Evolutionary conservation across 2,797 vertebrate genomes (phyloP), one percentile per base, ranked within the genome.

Genomic region (Takifugu rubripes): DNA sequence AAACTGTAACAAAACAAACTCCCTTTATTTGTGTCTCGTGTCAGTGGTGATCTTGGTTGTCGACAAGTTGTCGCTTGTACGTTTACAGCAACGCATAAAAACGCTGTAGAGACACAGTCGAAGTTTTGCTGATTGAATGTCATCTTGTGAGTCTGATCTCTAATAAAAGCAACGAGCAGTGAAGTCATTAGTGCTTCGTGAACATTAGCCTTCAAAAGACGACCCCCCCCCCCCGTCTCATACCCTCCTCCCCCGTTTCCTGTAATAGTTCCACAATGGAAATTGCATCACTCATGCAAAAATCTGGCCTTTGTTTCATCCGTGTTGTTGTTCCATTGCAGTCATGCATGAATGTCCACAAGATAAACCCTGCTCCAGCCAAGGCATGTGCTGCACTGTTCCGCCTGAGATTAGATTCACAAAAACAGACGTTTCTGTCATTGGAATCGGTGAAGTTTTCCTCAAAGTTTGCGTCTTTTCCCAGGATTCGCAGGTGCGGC

Each of bases 401-500:
- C 36, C 36, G 40, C 36, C 36, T 40, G 36, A 40, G 36, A 14
- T 40, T 2, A 40, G 36, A 14, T 14, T 3, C 12, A 10, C 36
- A 14, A 4, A 14, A 40, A 40, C 11, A 10, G 17, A 12, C 1
- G 10, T 21, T 48, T 5, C 51, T 0, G 3, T 27, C 7, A 0
- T 21, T 46, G 16, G 6, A 21, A 5, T 31, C 7, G 52, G 7
- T 25, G 8, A 8, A 50, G 0, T 10, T 57, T 0, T 16, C 5
- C 59, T 36, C 12, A 40, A 14, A 1, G 36, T 40, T 11, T 40
- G 36, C 36, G 10, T 72, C 7, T 67, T 67, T 64, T 52, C 26
- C 26, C 62, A 99, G 97, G 97, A 99, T 72, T 94, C 94, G 3
- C 97, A 98, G 82, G 87, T 94, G 73, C 92, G 96, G 40, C 97